Conservation (phyloP, 2,888 invertebrate species). For the Tribolium freemani region DNA sequence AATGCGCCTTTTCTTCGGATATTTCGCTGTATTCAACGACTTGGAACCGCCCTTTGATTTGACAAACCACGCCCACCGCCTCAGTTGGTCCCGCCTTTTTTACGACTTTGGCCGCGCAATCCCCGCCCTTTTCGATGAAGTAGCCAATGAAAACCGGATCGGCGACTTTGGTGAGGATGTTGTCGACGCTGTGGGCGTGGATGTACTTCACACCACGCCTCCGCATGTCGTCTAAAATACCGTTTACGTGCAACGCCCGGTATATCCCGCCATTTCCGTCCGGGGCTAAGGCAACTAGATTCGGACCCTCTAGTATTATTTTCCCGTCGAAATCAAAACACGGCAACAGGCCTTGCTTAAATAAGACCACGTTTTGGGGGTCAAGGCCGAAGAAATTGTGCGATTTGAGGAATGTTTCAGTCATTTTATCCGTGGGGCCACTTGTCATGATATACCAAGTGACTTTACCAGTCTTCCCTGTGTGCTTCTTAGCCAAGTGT, state of each 20-base stretch:
- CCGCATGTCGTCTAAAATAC: slow-evolving; percentile 84
- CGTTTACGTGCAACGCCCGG: slow-evolving; percentile 80
- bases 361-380: slow-evolving; percentile 85
- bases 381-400: slow-evolving; percentile 90
- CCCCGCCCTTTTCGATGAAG: slow-evolving; percentile 87
- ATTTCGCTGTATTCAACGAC: slow-evolving; percentile 98
- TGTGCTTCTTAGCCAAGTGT: slow-evolving; percentile 78
- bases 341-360: slow-evolving; percentile 93
- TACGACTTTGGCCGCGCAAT: slow-evolving; percentile 96
- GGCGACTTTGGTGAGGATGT: slow-evolving; percentile 97
- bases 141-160: slow-evolving; percentile 97
- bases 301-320: slow-evolving; percentile 87
- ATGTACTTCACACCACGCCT: slow-evolving; percentile 86
- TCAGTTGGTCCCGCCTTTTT: slow-evolving; percentile 91
- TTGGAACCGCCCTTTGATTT: slow-evolving; percentile 88
- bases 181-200: slow-evolving; percentile 98
- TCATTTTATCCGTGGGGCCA: slow-evolving; percentile 90
- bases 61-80: slow-evolving; percentile 94
- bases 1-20: slow-evolving; percentile 85
- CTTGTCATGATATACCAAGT: slow-evolving; percentile 98
- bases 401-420: slow-evolving; percentile 82
- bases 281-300: slow-evolving; percentile 89
- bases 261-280: slow-evolving; percentile 93
- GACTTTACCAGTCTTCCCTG: slow-evolving; percentile 73
- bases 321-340: slow-evolving; percentile 95